Base-by-base conservation (phyloP, 2,888 invertebrate genomes). In the Leucophenga montana region DNA sequence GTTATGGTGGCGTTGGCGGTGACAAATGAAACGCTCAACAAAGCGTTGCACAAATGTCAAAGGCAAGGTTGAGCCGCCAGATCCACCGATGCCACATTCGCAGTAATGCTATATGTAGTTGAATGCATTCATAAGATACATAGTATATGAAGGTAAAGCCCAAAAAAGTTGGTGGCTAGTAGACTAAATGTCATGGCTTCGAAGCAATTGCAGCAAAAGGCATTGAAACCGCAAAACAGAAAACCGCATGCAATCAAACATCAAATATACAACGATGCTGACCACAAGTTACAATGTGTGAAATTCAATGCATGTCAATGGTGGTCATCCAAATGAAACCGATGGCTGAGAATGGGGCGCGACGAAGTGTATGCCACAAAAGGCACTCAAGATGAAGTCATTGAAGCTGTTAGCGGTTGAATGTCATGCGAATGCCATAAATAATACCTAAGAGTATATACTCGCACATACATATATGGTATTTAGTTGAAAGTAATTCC, bases 221-320 rank as follows among this genome's bases (percentile, higher is more conserved):
- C 61, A 61, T 18, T 53, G 61, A 39, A 31, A n/a, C 56, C 57
- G 16, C 66, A 56, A 22, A 31, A 39, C 31, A 56, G 57, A 14
- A 16, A 66, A 73, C 74, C 76, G 69, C 79, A 64, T 64, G 62
- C 48, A 64, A 64, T 64, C 62, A 79, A 71, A 64, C 72, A 69
- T 68, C 62, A 64, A 70, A 27, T 56, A 67, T 50, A 22, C 71
- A 46, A 66, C 57, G 64, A 66, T 53, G 18, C 54, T 16, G 59
- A 14, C 66, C 53, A 70, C 80, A 80, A 77, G 67, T 48, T 65
- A 44, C n/a, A 59, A 59, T 48, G 65, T 53, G 59, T 68, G 77
- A 74, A 77, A 77, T 73, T 20, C 67, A 65, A 73, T 72, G 74
- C 73, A 39, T 66, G 33, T 66, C 54, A 54, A 31, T 53, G 54